These are phyloP conservation scores for Polyommatus iphigenia DNA, from an alignment of 2,888 invertebrate species.

Conservation along the genomic window DNA sequence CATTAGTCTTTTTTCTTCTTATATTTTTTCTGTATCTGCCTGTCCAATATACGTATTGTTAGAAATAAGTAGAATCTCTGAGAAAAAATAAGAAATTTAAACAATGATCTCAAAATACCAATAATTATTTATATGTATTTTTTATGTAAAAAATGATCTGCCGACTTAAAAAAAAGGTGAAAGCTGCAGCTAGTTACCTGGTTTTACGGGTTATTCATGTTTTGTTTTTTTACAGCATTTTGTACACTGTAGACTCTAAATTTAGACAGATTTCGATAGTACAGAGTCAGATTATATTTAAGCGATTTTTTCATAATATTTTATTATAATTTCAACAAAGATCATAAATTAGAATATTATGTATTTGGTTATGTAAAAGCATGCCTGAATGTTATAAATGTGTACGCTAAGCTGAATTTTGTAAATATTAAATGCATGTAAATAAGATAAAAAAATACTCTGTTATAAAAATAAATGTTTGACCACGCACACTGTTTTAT, in stretches of 20 bases:
- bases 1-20: not conserved
- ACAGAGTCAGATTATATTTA: not conserved
- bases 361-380: not conserved
- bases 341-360: not conserved
- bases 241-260: not conserved
- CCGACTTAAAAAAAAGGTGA: not conserved
- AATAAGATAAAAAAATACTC: not conserved
- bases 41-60: not conserved
- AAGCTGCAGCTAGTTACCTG: not conserved
- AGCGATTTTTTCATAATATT: not conserved
- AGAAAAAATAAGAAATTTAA: not conserved
- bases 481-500: not conserved
- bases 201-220: not conserved
- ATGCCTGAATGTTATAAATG: not conserved
- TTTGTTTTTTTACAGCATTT: not conserved
- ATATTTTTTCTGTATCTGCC: not conserved
- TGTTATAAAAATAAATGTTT: constrained; percentile 9
- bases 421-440: not conserved
- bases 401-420: not conserved
- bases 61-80: not conserved
- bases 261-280: not conserved
- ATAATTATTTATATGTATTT: not conserved
- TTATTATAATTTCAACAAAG: not conserved
- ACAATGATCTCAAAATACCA: not conserved
- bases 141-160: not conserved